A percentile compares a stretch with the other conserved stretches of the same genome.
phyloP scores from a whole-genome alignment of 2,113 vertebrate genomes.

The Columba livia region DNA sequence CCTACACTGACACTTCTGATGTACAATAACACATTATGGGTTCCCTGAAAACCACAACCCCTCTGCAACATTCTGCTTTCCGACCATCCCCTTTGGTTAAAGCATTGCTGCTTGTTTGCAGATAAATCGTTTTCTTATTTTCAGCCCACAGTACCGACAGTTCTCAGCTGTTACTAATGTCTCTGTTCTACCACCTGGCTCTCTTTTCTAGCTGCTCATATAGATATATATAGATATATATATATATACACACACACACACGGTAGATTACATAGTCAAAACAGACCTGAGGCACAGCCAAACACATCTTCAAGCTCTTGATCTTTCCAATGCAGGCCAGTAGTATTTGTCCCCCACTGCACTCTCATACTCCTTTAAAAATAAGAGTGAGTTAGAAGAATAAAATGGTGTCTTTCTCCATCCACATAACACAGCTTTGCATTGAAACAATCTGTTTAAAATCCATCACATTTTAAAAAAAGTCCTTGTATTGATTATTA shows the following conservation, averaged over 20 bases:
- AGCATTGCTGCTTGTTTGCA: background rate
- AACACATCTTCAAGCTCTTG: background rate
- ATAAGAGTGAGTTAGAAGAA: background rate
- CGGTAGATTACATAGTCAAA: background rate
- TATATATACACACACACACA: too few relatives aligned
- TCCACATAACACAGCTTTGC: background rate
- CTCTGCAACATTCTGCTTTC: background rate
- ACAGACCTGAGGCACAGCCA: background rate
- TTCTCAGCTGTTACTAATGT: background rate
- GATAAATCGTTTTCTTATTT: constrained; percentile 1
- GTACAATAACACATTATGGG: too few relatives aligned
- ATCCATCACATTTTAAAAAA: background rate
- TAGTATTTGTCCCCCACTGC: background rate
- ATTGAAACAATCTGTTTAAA: background rate
- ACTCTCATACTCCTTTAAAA: background rate
- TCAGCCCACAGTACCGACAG: background rate
- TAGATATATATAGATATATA: background rate
- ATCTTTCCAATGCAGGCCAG: background rate
- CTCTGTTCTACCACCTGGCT: background rate
- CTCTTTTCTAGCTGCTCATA: background rate
- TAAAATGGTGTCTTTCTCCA: background rate
- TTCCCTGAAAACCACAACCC: background rate
- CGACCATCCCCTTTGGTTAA: background rate
- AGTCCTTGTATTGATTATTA: background rate
- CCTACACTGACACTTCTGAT: background rate